Percentiles rank a stretch among this genome's conserved stretches.
Evolutionary conservation across 2,113 vertebrate species (phyloP).

Genomic region (Cettia cetti): DNA sequence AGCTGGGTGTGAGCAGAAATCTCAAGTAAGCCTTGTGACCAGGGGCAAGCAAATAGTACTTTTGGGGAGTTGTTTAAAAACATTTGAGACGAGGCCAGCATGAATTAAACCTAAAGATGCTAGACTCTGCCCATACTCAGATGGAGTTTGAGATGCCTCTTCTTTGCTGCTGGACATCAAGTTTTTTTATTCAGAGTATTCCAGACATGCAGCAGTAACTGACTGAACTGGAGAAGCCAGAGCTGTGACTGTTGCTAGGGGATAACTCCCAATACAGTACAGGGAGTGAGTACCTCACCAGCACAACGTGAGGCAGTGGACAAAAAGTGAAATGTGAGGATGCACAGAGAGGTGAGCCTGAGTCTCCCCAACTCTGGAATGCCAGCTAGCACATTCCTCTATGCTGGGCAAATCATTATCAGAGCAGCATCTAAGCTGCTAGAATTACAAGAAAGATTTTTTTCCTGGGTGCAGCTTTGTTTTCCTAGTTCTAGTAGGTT

Average conservation of each 20-base stretch:
- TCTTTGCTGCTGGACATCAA: background rate
- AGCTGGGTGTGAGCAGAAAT: background rate
- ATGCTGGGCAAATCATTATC: background rate
- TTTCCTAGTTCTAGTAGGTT: background rate
- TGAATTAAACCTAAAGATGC: background rate
- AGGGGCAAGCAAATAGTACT: background rate
- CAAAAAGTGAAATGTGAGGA: background rate
- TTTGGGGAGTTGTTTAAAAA: background rate
- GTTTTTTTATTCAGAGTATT: background rate
- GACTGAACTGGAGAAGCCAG: background rate
- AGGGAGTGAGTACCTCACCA: background rate
- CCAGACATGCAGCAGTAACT: background rate
- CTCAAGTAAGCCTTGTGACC: background rate
- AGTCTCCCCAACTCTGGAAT: rapidly evolving
- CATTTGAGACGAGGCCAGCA: background rate
- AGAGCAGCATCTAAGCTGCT: background rate
- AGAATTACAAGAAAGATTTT: background rate
- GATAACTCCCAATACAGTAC: background rate
- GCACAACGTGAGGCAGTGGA: rapidly evolving
- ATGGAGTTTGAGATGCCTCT: background rate
- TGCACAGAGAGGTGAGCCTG: background rate
- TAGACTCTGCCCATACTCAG: rapidly evolving
- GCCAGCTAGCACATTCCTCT: rapidly evolving
- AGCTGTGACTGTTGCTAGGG: constrained; percentile 6
- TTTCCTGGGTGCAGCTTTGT: background rate